Base-by-base conservation (phyloP, 2,113 vertebrate species). In the Dipodomys spectabilis region DNA sequence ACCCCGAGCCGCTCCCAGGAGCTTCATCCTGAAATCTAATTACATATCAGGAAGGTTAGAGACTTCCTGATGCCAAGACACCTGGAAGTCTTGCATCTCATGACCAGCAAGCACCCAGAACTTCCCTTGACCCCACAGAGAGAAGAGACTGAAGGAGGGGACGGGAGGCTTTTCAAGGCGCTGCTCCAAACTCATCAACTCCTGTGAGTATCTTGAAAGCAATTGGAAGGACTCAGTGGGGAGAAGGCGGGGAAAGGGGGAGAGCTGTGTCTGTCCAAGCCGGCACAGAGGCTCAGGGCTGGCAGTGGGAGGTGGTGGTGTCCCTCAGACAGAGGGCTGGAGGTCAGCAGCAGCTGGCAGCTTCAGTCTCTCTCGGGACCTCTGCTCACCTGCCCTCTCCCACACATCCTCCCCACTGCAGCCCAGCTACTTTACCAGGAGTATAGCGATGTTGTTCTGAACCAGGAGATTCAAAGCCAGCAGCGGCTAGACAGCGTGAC, bases 391-490 rank as follows among this genome's bases (percentile, higher is more conserved):
- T 81, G 82, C 65, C 12, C 71, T 94, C 5, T 10, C 10, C 20
- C 27, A 0, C 4, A 4, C 15, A 0, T 4, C 39, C 60, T 65
- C 87, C 3, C 95, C 39, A 91, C 93, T 45, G 57, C 96, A 99
- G 99, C 98, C 78, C 98, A 98, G 78, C 96, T 99, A 93, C 98
- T 99, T 30, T 99, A 99, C 96, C 99, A 99, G 98, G 98, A 99
- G 90, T 99, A 99, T 98, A 99, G 98, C 0, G 99, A 99, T 62
- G 99, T 98, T 11, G 98, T 96, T 20, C 98, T 99, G 94, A 99
- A 99, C 98, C 98, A 98, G 92, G 99, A 99, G 96, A 99, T 99
- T 93, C 98, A 99, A 81, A 99, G 98, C 19, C 99, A 99, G 97
- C 98, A 99, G 93, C 98, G 98, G 93, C 98, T 97, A 1, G 98